Percentiles rank a stretch among this genome's conserved stretches.
These are phyloP conservation scores for Monochamus saltuarius DNA, from an alignment of 1,140 invertebrate genomes.

Conservation along the genomic window DNA sequence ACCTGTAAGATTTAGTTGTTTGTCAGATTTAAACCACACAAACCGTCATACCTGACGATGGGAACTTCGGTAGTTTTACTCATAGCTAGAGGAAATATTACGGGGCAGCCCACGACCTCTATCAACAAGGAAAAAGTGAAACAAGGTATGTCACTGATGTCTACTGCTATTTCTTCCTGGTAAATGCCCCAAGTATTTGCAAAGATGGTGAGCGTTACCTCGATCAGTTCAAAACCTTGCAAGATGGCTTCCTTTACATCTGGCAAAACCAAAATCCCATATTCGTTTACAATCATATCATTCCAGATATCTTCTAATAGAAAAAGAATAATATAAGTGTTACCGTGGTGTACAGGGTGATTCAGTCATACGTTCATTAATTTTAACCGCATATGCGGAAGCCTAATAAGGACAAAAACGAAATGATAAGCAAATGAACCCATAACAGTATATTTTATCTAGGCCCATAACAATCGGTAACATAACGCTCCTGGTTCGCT, in stretches of 20 bases:
- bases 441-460: too few species aligned
- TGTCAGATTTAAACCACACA: too few species aligned
- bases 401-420: too few species aligned
- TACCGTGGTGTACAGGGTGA: too few species aligned
- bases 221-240: slow-evolving; percentile 19
- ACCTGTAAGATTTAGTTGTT: slow-evolving; percentile 26
- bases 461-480: too few species aligned
- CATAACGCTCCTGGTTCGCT: too few species aligned
- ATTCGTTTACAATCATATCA: slow-evolving; percentile 15
- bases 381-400: too few species aligned
- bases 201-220: slow-evolving; percentile 48
- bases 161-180: slow-evolving; percentile 49
- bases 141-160: slow-evolving; percentile 43
- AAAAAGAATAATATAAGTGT: too few species aligned
- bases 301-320: slow-evolving; percentile 18
- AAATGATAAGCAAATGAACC: too few species aligned
- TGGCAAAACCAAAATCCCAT: slow-evolving; percentile 39
- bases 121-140: slow-evolving; percentile 47
- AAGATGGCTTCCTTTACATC: slow-evolving; percentile 22
- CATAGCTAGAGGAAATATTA: slow-evolving; percentile 45
- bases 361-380: too few species aligned
- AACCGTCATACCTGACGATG: slow-evolving; percentile 37
- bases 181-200: slow-evolving; percentile 53
- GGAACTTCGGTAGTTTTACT: slow-evolving; percentile 33
- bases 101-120: slow-evolving; percentile 47